phyloP scores from a whole-genome alignment of 2,888 invertebrate genomes.

The Conomelus anceps region DNA sequence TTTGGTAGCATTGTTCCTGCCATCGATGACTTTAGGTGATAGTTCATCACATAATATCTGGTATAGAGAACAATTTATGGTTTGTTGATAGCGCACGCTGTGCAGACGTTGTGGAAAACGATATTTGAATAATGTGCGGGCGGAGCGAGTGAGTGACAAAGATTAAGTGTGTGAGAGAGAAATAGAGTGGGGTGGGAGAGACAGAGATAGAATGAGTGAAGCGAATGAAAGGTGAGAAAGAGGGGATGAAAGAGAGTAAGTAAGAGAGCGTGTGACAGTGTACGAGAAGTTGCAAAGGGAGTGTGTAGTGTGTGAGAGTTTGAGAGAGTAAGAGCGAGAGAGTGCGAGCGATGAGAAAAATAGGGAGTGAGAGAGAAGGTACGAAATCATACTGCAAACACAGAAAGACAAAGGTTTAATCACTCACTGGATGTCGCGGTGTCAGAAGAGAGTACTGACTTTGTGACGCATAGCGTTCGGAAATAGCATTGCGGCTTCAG shows the following conservation, averaged over 20 bases:
- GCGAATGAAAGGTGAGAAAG: too few species aligned
- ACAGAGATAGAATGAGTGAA: too few species aligned
- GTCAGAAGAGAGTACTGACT: neutral
- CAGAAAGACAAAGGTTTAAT: neutral
- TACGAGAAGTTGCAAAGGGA: too few species aligned
- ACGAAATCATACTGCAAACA: neutral
- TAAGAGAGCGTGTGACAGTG: too few species aligned
- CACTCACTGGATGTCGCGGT: neutral
- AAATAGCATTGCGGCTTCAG: neutral
- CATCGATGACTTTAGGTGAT: neutral
- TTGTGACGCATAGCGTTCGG: neutral
- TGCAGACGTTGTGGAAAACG: neutral
- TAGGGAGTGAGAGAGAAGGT: neutral
- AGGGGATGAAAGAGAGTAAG: too few species aligned
- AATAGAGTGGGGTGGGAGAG: too few species aligned
- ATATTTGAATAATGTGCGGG: neutral
- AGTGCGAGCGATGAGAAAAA: too few species aligned
- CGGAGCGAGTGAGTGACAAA: too few species aligned
- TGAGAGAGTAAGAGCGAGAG: too few species aligned
- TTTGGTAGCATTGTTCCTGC: neutral
- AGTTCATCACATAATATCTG: neutral
- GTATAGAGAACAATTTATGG: neutral
- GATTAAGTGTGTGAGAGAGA: too few species aligned
- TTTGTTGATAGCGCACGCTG: neutral
- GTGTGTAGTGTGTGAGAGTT: too few species aligned